phyloP scores from a whole-genome alignment of 2,113 vertebrate genomes.

The Brachypodius melanocephalos region DNA sequence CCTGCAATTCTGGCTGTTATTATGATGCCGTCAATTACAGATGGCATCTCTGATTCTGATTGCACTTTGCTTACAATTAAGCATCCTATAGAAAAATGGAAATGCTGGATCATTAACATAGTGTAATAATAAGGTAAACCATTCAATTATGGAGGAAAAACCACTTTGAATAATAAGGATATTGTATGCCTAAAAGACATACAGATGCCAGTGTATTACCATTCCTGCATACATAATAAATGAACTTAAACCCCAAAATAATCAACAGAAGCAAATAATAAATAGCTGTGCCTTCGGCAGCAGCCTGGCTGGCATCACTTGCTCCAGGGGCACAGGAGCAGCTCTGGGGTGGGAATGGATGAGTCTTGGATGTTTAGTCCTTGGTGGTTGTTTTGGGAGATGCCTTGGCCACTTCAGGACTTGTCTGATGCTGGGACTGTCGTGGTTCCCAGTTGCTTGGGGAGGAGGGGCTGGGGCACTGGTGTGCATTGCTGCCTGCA shows the following conservation, averaged over 20 bases:
- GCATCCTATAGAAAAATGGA: slow-evolving; percentile 69
- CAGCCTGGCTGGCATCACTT: not conserved
- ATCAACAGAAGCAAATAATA: slow-evolving; percentile 28
- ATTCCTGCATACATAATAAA: slow-evolving; percentile 72
- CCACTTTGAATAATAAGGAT: slow-evolving; percentile 70
- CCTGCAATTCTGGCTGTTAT: slow-evolving; percentile 57
- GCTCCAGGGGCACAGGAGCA: not conserved
- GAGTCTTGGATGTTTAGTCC: accelerated
- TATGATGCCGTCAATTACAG: slow-evolving; percentile 70
- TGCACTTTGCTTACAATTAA: slow-evolving; percentile 67
- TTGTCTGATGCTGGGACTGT: not conserved
- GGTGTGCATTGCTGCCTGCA: not conserved
- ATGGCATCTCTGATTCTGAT: slow-evolving; percentile 55
- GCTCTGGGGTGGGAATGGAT: not conserved
- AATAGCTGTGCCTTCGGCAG: not conserved
- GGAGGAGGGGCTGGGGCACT: accelerated
- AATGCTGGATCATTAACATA: slow-evolving; percentile 62
- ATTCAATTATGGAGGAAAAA: slow-evolving; percentile 69
- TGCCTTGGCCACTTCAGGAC: not conserved
- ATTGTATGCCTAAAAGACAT: slow-evolving; percentile 71
- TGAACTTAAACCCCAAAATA: slow-evolving; percentile 53
- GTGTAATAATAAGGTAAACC: slow-evolving; percentile 73
- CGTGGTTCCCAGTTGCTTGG: not conserved
- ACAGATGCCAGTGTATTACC: slow-evolving; percentile 58
- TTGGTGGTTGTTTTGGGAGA: not conserved